Conservation (phyloP, 2,113 vertebrate species). For the Saguinus midas region DNA sequence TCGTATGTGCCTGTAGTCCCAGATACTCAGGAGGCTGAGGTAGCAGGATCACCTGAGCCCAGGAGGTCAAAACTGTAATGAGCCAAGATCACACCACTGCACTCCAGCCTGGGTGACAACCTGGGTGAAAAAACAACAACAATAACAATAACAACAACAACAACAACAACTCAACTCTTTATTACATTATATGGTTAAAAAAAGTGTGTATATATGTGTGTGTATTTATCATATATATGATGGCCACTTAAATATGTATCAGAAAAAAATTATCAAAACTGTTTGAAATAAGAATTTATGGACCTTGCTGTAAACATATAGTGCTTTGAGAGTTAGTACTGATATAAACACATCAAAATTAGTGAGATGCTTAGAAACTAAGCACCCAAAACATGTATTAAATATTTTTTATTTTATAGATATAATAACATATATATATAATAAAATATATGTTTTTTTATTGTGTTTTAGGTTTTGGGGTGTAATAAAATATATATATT, state of each 20-base stretch:
- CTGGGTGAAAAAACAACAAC: background rate
- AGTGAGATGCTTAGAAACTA: background rate
- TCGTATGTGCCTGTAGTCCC: too few species aligned
- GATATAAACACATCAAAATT: constrained; percentile 11
- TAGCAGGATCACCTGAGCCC: too few species aligned
- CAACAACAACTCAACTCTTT: background rate
- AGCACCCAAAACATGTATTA: background rate
- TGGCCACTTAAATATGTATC: background rate
- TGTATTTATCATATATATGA: background rate
- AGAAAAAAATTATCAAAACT: background rate
- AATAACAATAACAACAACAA: background rate
- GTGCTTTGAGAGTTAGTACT: background rate
- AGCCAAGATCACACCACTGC: too few species aligned
- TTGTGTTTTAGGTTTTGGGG: too few species aligned
- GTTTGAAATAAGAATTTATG: constrained; percentile 1
- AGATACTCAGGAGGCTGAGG: too few species aligned
- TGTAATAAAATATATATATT: too few species aligned
- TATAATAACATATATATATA: too few species aligned
- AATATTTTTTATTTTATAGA: background rate
- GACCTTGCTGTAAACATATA: background rate
- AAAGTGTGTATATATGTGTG: background rate
- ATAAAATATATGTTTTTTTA: too few species aligned
- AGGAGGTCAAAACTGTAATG: too few species aligned
- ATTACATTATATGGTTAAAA: background rate
- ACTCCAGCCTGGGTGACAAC: too few species aligned